Evolutionary conservation across 1,140 invertebrate genomes (phyloP), one percentile per base, ranked within the genome.

Genomic region (Idris sp.): DNA sequence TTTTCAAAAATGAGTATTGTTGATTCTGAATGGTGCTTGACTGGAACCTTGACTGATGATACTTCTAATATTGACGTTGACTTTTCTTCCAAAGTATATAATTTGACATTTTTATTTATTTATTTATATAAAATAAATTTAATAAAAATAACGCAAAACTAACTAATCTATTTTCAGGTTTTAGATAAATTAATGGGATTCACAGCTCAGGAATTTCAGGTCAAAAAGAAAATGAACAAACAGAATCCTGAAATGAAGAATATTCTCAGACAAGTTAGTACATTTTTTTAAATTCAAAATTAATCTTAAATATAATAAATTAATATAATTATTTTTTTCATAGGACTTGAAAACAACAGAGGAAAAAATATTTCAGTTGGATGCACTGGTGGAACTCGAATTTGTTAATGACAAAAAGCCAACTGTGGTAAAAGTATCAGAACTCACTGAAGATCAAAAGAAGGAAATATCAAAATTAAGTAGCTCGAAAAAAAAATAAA

Each of bases 371-470:
- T 56, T 46, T 41, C 30, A 72, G 28, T 19, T 86, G 19, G 76
- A 87, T 65, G 80, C 64, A n/a, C 59, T 86, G 0, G 56, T 86
- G 26, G 76, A 84, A 73, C 30, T 87, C n/a, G 77, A 85, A 67
- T 75, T 85, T 2, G 35, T 16, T 9, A 48, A 46, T 10, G 41
- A 59, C 30, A 51, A 77, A 33, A 82, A 80, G 26, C 43, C 82
- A 4, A 14, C 49, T 13, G 64, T 86, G 5, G 43, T 79, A 8
- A 78, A 77, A 58, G 83, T 79, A 0, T 48, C 11, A 2, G 51
- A 82, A 10, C 48, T 84, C n/a, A 69, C 72, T 16, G 41, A 64
- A 8, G 28, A 79, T 44, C 51, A 83, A 35, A 85, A 78, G 49
- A 22, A 15, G 26, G 6, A 41, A 38, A 62, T 68, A n/a, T n/a